A percentile compares a stretch with the other conserved stretches of the same genome.
Evolutionary conservation across 2,797 vertebrate genomes (phyloP).

Genomic region (Coccyzus lansbergi): DNA sequence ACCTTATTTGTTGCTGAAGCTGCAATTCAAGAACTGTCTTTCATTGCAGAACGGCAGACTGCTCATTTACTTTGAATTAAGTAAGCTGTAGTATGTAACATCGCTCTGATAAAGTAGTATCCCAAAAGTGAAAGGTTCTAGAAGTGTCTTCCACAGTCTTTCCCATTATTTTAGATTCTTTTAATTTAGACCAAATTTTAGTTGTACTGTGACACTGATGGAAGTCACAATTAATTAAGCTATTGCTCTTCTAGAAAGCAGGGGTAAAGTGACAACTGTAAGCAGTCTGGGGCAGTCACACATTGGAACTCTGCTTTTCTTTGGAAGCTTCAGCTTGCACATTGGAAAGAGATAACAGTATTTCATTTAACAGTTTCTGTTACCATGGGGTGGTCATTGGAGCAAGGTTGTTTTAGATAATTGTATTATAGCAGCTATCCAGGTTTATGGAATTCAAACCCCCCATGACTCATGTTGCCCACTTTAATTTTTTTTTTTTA

Average conservation of each 20-base stretch:
- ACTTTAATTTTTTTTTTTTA: not conserved
- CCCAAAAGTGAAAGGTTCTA: not conserved
- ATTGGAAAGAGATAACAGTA: not conserved
- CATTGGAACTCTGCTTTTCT: not conserved
- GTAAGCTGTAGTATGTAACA: not conserved
- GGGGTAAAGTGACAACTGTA: not conserved
- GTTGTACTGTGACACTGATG: not conserved
- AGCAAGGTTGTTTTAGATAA: not conserved
- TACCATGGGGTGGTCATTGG: not conserved
- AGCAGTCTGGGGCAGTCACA: not conserved
- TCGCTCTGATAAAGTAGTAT: not conserved
- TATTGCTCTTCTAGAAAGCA: not conserved
- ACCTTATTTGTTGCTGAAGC: not conserved
- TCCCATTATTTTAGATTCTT: too few species aligned
- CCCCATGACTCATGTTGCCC: not conserved
- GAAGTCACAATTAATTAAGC: not conserved
- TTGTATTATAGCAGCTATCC: not conserved
- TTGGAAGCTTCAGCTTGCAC: not conserved
- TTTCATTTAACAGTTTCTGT: not conserved
- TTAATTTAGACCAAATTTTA: not conserved
- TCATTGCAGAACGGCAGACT: not conserved
- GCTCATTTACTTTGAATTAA: not conserved
- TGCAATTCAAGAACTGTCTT: not conserved
- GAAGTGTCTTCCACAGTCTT: not conserved
- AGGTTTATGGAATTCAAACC: not conserved